Base-by-base conservation (phyloP, 2,888 invertebrate species). In the Eristalis arbustorum region DNA sequence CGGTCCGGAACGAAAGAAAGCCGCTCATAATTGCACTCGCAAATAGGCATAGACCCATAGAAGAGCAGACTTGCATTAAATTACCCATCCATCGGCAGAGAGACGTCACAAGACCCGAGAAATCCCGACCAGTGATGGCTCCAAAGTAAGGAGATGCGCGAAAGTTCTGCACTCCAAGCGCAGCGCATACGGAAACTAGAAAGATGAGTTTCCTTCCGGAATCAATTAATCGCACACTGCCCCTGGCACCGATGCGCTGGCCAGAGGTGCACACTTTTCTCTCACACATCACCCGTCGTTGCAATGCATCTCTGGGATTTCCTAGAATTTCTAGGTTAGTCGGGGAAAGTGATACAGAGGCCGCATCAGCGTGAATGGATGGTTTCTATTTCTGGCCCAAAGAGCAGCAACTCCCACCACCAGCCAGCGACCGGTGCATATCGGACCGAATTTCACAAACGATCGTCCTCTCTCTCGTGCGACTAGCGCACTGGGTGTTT, bases 191-290 rank as follows among this genome's bases (percentile, higher is more conserved):
- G 85, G 85, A 90, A 91, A 91, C 91, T 90, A 90, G 91, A 91
- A 90, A 89, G 89, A 90, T 90, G 90, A 91, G 91, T 92, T 92
- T 92, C 92, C 92, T 92, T 92, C 92, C 92, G 92, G 92, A 92
- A 91, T 91, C 90, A 91, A 91, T 92, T 91, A 92, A 82, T 74
- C 28, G 72, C 66, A 49, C 67, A 62, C 63, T 34, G 42, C 59
- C 42, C 76, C 62, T 31, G 62, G 28, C 22, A 62, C 25, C n/a
- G n/a, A 5, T 61, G 23, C 31, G 59, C 18, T 14, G 34, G 23
- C 40, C 23, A 6, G 23, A 31, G 18, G 40, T 40, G n/a, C 31
- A 64, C 66, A 74, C 68, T 67, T 74, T 71, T 85, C 62, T 61
- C 69, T 68, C 69, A 28, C 62, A 49, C 68, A 68, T 25, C 2